These are phyloP conservation scores for Dryobotodes eremita DNA, from an alignment of 2,888 invertebrate genomes.

Conservation along the genomic window DNA sequence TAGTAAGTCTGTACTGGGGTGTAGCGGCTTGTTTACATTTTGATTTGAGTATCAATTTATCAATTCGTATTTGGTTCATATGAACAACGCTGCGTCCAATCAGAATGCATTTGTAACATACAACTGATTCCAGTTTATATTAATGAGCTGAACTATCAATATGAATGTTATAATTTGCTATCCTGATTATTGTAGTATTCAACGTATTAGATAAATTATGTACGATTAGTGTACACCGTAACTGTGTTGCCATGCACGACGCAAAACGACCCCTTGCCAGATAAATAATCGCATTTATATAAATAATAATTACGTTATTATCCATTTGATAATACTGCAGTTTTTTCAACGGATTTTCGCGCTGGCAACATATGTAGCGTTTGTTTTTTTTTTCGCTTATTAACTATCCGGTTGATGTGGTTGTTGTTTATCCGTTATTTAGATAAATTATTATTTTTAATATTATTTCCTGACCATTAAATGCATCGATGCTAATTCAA, in stretches of 20 bases:
- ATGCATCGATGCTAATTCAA: conserved; percentile 87
- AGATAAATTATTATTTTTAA: conserved; percentile 89
- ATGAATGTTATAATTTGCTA: conserved; percentile 69
- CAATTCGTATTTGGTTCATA: conserved; percentile 17
- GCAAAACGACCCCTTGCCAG: conserved; percentile 56
- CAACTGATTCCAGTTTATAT: conserved; percentile 80
- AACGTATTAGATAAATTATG: conserved; percentile 78
- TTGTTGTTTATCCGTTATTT: conserved; percentile 87
- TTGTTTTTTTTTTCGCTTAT: conserved; percentile 76
- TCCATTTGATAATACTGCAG: conserved; percentile 48
- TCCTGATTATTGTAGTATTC: conserved; percentile 78
- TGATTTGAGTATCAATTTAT: conserved; percentile 21
- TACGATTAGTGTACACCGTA: conserved; percentile 66
- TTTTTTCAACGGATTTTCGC: conserved; percentile 55
- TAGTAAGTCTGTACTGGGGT: conserved; percentile 22
- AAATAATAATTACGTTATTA: conserved; percentile 28
- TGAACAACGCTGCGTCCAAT: conserved; percentile 25
- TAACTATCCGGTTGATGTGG: conserved; percentile 80
- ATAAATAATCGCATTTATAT: conserved; percentile 70
- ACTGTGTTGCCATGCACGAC: conserved; percentile 71
- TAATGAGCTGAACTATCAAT: conserved; percentile 63
- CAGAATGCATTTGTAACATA: conserved; percentile 71
- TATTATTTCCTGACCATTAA: conserved; percentile 88
- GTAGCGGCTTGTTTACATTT: conserved; percentile 15
- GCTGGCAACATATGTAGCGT: conserved; percentile 75